These are phyloP conservation scores for Novumbra hubbsi DNA, from an alignment of 2,797 vertebrate species.

Conservation along the genomic window DNA sequence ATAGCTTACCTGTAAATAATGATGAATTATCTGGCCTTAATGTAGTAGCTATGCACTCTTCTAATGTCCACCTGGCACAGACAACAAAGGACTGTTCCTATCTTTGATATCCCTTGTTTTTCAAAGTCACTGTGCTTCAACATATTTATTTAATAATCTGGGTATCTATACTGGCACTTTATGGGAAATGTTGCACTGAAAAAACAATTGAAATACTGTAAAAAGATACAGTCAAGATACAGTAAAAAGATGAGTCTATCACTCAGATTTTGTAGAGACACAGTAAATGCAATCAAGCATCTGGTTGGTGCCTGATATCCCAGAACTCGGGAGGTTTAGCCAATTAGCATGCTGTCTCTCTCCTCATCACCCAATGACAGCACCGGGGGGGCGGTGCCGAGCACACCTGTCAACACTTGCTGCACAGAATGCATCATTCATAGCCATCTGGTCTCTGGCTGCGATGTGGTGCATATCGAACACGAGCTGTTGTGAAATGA, in stretches of 20 bases:
- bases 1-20: too few species aligned
- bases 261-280: neutral
- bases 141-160: too few species aligned
- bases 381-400: slow-evolving; percentile 39
- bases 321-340: slow-evolving; percentile 46
- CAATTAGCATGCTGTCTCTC: slow-evolving; percentile 63
- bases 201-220: too few species aligned
- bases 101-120: too few species aligned
- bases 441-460: slow-evolving; percentile 70
- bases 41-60: too few species aligned
- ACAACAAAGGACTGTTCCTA: too few species aligned
- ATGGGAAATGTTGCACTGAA: too few species aligned
- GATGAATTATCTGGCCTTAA: too few species aligned
- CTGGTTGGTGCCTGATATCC: slow-evolving; percentile 42
- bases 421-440: slow-evolving; percentile 76
- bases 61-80: too few species aligned
- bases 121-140: too few species aligned
- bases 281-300: slow-evolving; percentile 37
- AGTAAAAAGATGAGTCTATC: neutral
- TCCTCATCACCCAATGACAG: slow-evolving; percentile 45
- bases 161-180: too few species aligned
- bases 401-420: slow-evolving; percentile 78
- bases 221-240: too few species aligned
- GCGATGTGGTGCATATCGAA: slow-evolving; percentile 16
- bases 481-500: slow-evolving; percentile 51